Evolutionary conservation across 1,140 invertebrate species (phyloP), one percentile per base, ranked within the genome.

Genomic region (Antheraea mylitta): DNA sequence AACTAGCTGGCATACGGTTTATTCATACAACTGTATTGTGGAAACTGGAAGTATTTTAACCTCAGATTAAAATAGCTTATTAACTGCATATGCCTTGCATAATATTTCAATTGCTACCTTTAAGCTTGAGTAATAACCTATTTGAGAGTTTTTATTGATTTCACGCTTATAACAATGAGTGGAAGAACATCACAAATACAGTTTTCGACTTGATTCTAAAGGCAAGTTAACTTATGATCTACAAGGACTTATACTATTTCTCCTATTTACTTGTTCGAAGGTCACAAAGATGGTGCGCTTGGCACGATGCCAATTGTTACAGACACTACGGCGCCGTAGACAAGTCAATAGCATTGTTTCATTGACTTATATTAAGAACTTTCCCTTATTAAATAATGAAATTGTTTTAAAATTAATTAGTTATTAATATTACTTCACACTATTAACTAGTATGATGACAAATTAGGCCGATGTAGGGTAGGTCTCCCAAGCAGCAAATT

Each of bases 251-350:
- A 42, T 65, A 3, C 45, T 64, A 45, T 64, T 65, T 65, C 42
- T 65, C 64, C 45, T 64, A 64, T 64, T 65, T 65, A 42, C 18
- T 42, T 65, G 38, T 53, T 67, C 53, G 67, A 79, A 79, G 77
- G 77, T 75, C 77, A 69, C 22, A 19, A 66, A 66, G 70, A 68
- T 38, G 53, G 60, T 38, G 53, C 68, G 59, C n/a, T 78, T 85
- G 85, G 85, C 76, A 18, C 53, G 13, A 3, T 73, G 81, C 85
- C 85, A 87, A 67, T 64, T 72, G 67, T 72, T 71, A 73, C 69
- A 87, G 85, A 87, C 85, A 68, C 75, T 64, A 71, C 74, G 85
- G 83, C 83, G 85, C 83, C 85, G 70, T 30, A 30, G 71, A 69
- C 64, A 67, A 58, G 73, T 61, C 62, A 61, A 74, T 18, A 37